Conservation (phyloP, 2,113 vertebrate genomes). For the Zapornia atra region DNA sequence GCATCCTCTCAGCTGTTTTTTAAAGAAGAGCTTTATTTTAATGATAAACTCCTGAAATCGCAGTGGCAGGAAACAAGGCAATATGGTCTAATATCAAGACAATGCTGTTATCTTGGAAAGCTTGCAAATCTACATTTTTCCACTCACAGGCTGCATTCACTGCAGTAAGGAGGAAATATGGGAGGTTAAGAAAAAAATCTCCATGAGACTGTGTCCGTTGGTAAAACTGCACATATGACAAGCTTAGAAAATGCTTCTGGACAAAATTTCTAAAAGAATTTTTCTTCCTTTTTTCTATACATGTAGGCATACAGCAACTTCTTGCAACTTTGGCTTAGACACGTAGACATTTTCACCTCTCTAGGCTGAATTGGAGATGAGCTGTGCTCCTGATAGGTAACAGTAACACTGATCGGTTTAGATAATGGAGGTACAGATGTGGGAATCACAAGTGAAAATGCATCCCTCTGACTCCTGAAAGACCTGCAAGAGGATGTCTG, state of each 20-base stretch:
- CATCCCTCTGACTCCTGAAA: neutral
- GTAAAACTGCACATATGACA: neutral
- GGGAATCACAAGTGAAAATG: neutral
- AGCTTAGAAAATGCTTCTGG: neutral
- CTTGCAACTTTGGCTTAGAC: neutral
- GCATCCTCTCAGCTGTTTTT: neutral
- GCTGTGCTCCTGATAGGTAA: neutral
- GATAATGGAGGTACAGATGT: neutral
- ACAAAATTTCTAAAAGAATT: neutral
- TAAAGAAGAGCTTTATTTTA: neutral
- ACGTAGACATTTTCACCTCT: neutral
- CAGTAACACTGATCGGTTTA: accelerated
- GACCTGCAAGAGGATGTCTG: neutral
- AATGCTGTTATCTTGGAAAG: neutral
- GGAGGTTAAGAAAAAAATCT: neutral
- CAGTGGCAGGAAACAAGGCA: neutral
- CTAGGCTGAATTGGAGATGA: neutral
- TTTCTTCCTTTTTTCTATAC: neutral
- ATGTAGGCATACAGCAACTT: neutral
- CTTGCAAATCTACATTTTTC: neutral
- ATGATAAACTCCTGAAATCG: neutral
- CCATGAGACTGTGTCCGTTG: no score
- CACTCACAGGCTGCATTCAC: neutral
- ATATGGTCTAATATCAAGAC: neutral
- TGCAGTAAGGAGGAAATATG: neutral